Conservation (phyloP, 1,140 invertebrate species). For the Pissodes strobi region DNA sequence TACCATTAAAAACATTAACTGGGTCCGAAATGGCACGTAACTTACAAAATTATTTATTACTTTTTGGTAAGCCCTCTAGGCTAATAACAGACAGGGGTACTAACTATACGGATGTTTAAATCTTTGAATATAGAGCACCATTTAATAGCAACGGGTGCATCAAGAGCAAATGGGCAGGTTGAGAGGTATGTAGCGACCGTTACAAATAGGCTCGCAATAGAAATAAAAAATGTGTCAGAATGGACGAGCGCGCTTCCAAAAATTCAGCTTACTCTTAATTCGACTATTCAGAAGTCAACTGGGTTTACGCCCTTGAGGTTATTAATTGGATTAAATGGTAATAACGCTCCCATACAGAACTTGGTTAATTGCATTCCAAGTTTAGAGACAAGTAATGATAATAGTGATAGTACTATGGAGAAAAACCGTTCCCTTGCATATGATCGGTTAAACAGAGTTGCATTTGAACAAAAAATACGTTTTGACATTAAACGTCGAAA, state of each 20-base stretch:
- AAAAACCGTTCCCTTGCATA: no score
- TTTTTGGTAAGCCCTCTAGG: constrained; percentile 3
- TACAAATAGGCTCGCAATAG: constrained; percentile 45
- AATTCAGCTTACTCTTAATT: neutral
- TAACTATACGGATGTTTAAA: constrained; percentile 1
- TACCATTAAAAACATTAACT: neutral
- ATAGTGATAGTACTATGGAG: no score
- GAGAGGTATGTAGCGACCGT: constrained; percentile 50
- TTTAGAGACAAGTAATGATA: no score
- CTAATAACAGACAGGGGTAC: neutral
- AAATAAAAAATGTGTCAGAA: constrained; percentile 18
- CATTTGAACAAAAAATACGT: no score
- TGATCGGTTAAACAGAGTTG: no score
- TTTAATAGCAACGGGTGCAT: neutral
- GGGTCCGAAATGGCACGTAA: neutral
- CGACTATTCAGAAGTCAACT: neutral
- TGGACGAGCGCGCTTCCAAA: neutral
- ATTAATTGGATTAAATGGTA: neutral
- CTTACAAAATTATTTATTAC: neutral
- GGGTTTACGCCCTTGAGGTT: neutral
- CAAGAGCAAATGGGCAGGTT: constrained; percentile 42
- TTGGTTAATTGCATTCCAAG: no score
- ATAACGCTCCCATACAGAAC: no score
- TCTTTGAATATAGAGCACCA: constrained; percentile 7
- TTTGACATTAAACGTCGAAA: no score